phyloP scores from a whole-genome alignment of 2,797 vertebrate genomes.

The Melanotaenia nigrans region DNA sequence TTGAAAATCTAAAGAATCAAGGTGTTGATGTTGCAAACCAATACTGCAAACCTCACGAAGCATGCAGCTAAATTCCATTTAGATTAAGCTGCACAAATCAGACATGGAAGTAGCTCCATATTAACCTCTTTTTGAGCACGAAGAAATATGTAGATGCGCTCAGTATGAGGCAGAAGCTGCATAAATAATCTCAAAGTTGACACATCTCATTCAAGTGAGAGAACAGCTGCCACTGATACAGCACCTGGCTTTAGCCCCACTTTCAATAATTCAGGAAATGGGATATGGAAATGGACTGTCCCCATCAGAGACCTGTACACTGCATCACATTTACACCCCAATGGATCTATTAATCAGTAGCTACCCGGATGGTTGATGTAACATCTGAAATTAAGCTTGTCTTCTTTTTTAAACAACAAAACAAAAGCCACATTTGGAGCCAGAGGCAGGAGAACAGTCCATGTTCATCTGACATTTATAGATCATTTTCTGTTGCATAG shows the following conservation, averaged over 20 bases:
- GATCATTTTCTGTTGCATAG: neutral
- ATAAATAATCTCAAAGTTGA: conserved; percentile 25
- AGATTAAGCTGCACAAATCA: neutral
- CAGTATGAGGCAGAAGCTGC: conserved; percentile 11
- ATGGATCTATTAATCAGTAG: conserved; percentile 29
- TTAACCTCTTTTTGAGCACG: conserved; percentile 1
- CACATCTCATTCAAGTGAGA: conserved; percentile 20
- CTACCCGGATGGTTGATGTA: neutral
- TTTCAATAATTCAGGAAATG: conserved; percentile 75
- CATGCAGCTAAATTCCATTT: no score
- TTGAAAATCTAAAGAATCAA: no score
- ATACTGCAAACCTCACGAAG: no score
- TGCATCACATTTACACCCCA: conserved; percentile 12
- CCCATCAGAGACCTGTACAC: conserved; percentile 53
- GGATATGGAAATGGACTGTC: conserved; percentile 45
- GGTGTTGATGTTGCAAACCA: no score
- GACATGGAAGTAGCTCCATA: neutral
- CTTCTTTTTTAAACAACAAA: neutral
- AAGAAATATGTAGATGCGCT: neutral
- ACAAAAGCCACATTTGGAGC: neutral
- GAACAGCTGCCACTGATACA: conserved; percentile 48
- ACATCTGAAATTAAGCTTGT: neutral
- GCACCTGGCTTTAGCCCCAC: conserved; percentile 59
- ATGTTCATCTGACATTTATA: conserved; percentile 22
- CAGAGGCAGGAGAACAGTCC: no score